Percentiles rank a stretch among this genome's conserved stretches.
phyloP scores from a whole-genome alignment of 1,140 invertebrate species.

The Chelonus insularis region DNA sequence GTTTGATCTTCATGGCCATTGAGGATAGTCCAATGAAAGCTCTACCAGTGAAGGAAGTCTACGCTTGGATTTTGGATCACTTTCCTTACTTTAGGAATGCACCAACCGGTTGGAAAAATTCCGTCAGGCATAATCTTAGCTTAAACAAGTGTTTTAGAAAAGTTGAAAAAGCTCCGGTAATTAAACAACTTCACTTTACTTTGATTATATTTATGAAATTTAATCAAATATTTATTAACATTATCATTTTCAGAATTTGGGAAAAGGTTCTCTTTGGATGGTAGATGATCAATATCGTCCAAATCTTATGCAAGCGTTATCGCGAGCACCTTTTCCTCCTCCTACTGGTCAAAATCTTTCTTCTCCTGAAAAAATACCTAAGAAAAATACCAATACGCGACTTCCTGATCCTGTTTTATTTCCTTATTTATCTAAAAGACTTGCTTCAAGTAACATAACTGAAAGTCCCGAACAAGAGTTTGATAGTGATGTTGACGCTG shows the following conservation, averaged over 20 bases:
- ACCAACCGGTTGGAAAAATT: constrained; percentile 97
- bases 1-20: constrained; percentile 97
- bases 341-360: constrained; percentile 60
- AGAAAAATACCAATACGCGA: constrained; percentile 50
- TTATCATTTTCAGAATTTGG: constrained; percentile 72
- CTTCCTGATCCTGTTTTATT: constrained; percentile 75
- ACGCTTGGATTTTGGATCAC: constrained; percentile 95
- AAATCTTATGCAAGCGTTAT: constrained; percentile 81
- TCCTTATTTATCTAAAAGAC: constrained; percentile 73
- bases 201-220: constrained; percentile 9
- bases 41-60: constrained; percentile 94
- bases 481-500: constrained; percentile 75
- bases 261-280: constrained; percentile 94
- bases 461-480: constrained; percentile 59
- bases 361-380: constrained; percentile 47
- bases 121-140: constrained; percentile 92
- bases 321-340: constrained; percentile 81
- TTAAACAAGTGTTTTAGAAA: constrained; percentile 97
- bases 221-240: background rate
- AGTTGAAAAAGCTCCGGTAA: constrained; percentile 86
- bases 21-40: constrained; percentile 88
- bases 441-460: constrained; percentile 62
- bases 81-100: constrained; percentile 97
- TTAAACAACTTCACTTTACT: constrained; percentile 40
- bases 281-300: constrained; percentile 87